Evolutionary conservation across 1,140 invertebrate species (phyloP).

Genomic region (Apis cerana): DNA sequence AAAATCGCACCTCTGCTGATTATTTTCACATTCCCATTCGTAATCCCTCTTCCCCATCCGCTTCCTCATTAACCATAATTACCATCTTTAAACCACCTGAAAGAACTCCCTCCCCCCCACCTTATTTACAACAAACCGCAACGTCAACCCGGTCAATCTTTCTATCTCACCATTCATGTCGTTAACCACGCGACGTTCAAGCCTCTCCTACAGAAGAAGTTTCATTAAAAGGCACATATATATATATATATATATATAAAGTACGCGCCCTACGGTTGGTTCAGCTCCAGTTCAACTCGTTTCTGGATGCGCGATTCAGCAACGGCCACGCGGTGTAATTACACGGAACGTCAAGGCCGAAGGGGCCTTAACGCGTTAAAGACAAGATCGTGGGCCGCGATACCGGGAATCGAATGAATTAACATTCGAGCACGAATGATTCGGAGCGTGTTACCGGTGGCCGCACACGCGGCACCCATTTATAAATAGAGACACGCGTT

Average conservation of each 20-base stretch:
- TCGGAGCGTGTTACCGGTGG: slow-evolving; percentile 11
- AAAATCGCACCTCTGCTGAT: background rate
- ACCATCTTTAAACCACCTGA: background rate
- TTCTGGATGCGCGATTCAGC: slow-evolving; percentile 7
- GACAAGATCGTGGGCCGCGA: slow-evolving; percentile 9
- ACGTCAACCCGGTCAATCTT: background rate
- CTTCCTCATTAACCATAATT: background rate
- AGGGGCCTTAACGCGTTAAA: slow-evolving; percentile 18
- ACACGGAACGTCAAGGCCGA: slow-evolving; percentile 37
- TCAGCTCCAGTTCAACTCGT: background rate
- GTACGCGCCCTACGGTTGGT: too few species aligned
- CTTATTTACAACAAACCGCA: background rate
- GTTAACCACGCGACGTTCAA: background rate
- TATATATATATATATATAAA: background rate
- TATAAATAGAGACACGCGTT: slow-evolving; percentile 45
- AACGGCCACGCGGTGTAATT: slow-evolving; percentile 29
- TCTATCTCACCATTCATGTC: background rate
- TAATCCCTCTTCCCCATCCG: background rate
- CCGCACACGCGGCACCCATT: slow-evolving; percentile 7
- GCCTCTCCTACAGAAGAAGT: background rate
- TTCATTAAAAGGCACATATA: slow-evolving; percentile 9
- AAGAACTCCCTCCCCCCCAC: background rate
- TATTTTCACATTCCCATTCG: background rate
- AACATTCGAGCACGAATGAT: slow-evolving; percentile 24
- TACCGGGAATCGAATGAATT: slow-evolving; percentile 43